Conservation (phyloP, 2,113 vertebrate species). For the Tiliqua scincoides region DNA sequence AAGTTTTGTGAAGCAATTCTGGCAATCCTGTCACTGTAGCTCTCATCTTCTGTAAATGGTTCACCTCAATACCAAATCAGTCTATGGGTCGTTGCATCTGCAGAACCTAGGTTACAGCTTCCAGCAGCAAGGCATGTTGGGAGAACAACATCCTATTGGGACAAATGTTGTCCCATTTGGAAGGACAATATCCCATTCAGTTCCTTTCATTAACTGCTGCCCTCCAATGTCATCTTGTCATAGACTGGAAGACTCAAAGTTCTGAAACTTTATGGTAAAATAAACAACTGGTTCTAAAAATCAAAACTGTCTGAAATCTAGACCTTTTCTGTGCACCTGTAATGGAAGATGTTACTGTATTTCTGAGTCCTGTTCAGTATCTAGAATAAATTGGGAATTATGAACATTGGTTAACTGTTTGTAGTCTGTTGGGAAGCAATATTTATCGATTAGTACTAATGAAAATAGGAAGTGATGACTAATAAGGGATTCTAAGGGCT, state of each 20-base stretch:
- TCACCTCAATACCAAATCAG: not conserved
- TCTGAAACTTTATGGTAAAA: not conserved
- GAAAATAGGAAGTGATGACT: slow-evolving; percentile 21
- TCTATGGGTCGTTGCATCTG: not conserved
- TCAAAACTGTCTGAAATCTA: not conserved
- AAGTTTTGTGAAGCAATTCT: not conserved
- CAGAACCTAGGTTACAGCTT: not conserved
- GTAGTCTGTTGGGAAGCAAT: slow-evolving; percentile 22
- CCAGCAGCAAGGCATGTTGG: not conserved
- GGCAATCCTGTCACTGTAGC: not conserved
- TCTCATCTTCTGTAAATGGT: not conserved
- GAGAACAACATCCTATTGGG: not conserved
- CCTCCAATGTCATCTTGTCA: not conserved
- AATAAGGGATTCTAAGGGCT: slow-evolving; percentile 23
- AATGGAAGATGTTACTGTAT: slow-evolving; percentile 13
- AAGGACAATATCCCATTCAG: too few species aligned
- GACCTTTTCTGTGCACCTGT: not conserved
- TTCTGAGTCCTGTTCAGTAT: slow-evolving; percentile 38
- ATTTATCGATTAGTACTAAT: slow-evolving; percentile 34
- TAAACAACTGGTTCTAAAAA: slow-evolving; percentile 15
- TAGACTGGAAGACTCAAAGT: not conserved
- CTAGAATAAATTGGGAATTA: slow-evolving; percentile 23
- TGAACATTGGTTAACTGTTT: slow-evolving; percentile 13
- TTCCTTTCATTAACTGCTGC: not conserved
- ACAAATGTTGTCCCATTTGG: too few species aligned